phyloP scores from a whole-genome alignment of 2,888 invertebrate species.

The Mylabris sibirica region DNA sequence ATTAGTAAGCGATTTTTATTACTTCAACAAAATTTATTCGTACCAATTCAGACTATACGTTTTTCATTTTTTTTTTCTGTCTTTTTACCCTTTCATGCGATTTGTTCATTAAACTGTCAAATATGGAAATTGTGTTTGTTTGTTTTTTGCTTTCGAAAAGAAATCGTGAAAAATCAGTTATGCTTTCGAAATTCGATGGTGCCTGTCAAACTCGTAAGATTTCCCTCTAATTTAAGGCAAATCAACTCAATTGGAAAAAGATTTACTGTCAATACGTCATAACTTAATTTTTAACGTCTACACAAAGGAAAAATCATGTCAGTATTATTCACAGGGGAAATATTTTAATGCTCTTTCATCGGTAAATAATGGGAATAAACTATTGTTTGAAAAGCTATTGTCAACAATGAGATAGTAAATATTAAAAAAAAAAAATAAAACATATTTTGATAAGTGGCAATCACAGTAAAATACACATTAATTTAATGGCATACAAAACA shows the following conservation, averaged over 20 bases:
- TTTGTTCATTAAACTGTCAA: conserved; percentile 11
- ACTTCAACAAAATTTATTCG: not conserved
- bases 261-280: conserved; percentile 5
- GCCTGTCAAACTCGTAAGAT: not conserved
- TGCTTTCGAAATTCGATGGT: not conserved
- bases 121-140: not conserved
- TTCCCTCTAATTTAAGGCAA: not conserved
- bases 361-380: conserved; percentile 29
- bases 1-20: conserved; percentile 3
- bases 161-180: not conserved
- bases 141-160: not conserved
- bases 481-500: conserved; percentile 3
- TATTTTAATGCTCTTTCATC: conserved; percentile 39
- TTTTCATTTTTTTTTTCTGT: not conserved
- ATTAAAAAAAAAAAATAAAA: conserved; percentile 20
- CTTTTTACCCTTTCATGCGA: not conserved
- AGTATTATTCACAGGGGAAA: conserved; percentile 36
- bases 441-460: conserved; percentile 12
- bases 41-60: not conserved
- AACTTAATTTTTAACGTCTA: conserved; percentile 11
- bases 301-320: conserved; percentile 11
- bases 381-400: conserved; percentile 15
- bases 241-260: conserved; percentile 6
- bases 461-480: not conserved
- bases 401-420: conserved; percentile 15